Conservation (phyloP, 2,888 invertebrate genomes). For the Drosophila infuscata region DNA sequence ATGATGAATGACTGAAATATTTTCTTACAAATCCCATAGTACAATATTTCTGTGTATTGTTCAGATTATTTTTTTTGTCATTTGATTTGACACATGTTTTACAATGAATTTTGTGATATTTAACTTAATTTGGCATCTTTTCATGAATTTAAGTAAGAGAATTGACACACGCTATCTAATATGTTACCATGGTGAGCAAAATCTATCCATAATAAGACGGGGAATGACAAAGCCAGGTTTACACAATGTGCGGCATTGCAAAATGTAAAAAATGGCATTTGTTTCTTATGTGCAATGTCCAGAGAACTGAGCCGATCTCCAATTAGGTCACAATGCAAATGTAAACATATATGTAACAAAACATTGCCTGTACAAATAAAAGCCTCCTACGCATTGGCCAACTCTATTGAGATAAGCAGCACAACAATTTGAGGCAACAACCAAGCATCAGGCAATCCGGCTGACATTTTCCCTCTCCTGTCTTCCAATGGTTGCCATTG, state of each 20-base stretch:
- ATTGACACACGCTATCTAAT: background rate
- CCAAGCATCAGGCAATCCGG: conserved; percentile 6
- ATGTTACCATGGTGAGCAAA: conserved; percentile 22
- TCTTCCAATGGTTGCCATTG: conserved; percentile 59
- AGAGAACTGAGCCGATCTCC: conserved; percentile 39
- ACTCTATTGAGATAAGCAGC: conserved; percentile 55
- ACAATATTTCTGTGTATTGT: background rate
- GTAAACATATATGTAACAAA: background rate
- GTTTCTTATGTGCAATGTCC: conserved; percentile 59
- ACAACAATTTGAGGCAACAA: conserved; percentile 51
- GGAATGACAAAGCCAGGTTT: background rate
- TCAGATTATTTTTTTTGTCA: background rate
- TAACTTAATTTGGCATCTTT: background rate
- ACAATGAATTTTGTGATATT: background rate
- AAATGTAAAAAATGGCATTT: conserved; percentile 52
- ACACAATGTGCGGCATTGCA: conserved; percentile 15
- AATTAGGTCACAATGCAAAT: conserved; percentile 30
- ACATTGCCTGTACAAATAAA: conserved; percentile 32
- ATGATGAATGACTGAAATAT: background rate
- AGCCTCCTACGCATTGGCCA: conserved; percentile 30
- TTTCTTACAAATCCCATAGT: background rate
- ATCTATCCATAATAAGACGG: conserved; percentile 3
- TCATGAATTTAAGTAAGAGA: background rate
- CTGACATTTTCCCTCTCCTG: background rate
- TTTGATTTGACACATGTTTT: background rate